Evolutionary conservation across 2,113 vertebrate genomes (phyloP).

Genomic region (Eidolon helvum): DNA sequence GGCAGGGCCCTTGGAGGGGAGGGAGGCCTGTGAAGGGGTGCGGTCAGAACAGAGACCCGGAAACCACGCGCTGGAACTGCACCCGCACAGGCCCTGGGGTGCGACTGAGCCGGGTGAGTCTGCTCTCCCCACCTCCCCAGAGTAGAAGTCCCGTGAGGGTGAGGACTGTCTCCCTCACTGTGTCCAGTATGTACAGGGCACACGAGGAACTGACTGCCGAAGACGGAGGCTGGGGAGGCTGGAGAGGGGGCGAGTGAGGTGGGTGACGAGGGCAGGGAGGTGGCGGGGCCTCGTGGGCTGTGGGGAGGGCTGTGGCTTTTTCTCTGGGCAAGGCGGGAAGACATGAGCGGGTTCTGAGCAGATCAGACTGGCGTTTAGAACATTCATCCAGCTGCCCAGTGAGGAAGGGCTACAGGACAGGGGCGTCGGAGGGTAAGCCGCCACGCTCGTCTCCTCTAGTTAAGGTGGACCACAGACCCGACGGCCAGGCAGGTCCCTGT

Average conservation of each 20-base stretch:
- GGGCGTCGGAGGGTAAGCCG: not conserved
- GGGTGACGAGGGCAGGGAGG: not conserved
- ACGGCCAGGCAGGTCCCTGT: accelerated
- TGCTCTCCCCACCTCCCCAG: not conserved
- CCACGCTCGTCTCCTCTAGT: accelerated
- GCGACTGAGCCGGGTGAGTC: accelerated
- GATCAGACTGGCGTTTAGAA: not conserved
- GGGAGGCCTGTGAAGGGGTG: not conserved
- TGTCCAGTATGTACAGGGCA: accelerated
- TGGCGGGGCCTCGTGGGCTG: not conserved
- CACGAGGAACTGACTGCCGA: no score
- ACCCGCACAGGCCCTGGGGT: not conserved
- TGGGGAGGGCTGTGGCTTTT: not conserved
- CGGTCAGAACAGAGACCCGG: not conserved
- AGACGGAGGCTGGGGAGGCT: accelerated
- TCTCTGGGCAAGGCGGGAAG: not conserved
- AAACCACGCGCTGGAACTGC: accelerated
- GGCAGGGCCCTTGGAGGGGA: not conserved
- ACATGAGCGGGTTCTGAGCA: not conserved
- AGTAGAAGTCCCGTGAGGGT: not conserved
- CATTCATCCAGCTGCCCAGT: not conserved
- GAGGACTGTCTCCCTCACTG: not conserved
- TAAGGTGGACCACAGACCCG: not conserved
- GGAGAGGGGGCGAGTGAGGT: no score
- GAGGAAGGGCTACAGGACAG: no score